Conservation (phyloP, 2,797 vertebrate species). For the Silurus lanzhouensis region DNA sequence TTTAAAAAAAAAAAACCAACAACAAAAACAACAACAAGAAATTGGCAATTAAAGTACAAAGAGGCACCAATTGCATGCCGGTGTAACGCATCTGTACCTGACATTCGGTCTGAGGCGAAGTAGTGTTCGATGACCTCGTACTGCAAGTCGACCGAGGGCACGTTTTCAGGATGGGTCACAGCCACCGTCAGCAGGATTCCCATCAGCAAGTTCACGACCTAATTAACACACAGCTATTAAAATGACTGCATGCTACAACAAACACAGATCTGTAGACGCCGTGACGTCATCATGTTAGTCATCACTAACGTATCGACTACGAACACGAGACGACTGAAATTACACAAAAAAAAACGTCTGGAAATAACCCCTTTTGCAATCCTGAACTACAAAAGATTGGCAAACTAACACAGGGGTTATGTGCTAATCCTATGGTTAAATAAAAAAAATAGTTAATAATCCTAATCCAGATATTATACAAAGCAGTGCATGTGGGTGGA, state of each 20-base stretch:
- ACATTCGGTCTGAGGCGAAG: constrained; percentile 93
- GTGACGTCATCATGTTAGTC: background rate
- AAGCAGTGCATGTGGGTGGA: background rate
- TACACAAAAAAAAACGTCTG: background rate
- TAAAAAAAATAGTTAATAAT: background rate
- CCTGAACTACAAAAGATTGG: background rate
- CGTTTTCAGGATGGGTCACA: constrained; percentile 93
- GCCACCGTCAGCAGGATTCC: constrained; percentile 95
- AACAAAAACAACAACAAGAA: too few relatives aligned
- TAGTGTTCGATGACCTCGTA: constrained; percentile 98
- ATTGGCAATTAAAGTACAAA: too few relatives aligned
- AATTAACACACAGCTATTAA: background rate
- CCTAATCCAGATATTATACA: too few relatives aligned
- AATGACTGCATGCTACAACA: background rate
- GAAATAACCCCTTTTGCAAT: background rate
- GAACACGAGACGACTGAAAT: background rate
- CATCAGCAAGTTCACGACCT: constrained; percentile 95
- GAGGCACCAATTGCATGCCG: background rate
- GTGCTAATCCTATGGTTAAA: background rate
- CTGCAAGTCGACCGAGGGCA: constrained; percentile 90
- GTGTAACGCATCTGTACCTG: constrained; percentile 74
- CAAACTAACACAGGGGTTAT: background rate
- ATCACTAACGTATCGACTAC: background rate
- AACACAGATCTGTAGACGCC: background rate
- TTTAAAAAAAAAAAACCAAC: too few relatives aligned